These are phyloP conservation scores for Crepidodera aurea DNA, from an alignment of 2,888 invertebrate species.

Conservation along the genomic window DNA sequence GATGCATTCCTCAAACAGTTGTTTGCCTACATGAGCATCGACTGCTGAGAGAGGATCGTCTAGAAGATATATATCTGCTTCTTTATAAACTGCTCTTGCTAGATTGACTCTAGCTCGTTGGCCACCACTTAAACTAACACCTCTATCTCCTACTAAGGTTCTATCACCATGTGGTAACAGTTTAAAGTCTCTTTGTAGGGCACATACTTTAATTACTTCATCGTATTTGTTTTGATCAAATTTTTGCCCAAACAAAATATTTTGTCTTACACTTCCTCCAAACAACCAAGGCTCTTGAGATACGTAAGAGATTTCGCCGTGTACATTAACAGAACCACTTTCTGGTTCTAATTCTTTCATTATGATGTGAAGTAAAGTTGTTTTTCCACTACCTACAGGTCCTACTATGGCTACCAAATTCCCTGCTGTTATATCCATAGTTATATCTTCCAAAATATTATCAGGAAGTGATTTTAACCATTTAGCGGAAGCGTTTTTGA, in stretches of 20 bases:
- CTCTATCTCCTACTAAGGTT: constrained; percentile 79
- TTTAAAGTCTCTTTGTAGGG: constrained; percentile 74
- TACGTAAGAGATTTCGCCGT: constrained; percentile 57
- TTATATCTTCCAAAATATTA: constrained; percentile 35
- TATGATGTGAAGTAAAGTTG: constrained; percentile 63
- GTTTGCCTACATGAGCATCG: constrained; percentile 86
- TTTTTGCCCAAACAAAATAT: constrained; percentile 85
- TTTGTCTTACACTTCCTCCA: constrained; percentile 84
- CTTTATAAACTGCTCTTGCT: constrained; percentile 83
- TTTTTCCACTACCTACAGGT: constrained; percentile 72
- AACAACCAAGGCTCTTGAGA: constrained; percentile 88
- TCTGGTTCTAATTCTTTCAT: constrained; percentile 75
- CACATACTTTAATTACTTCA: constrained; percentile 73
- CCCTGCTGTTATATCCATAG: constrained; percentile 26
- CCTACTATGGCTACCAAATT: constrained; percentile 64
- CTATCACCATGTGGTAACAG: constrained; percentile 80
- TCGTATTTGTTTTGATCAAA: constrained; percentile 73
- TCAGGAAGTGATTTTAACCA: constrained; percentile 36
- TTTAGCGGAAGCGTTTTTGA: constrained; percentile 39
- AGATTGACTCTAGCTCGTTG: constrained; percentile 88
- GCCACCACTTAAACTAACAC: constrained; percentile 77
- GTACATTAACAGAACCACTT: constrained; percentile 62
- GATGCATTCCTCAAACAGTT: constrained; percentile 84
- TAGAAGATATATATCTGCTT: constrained; percentile 83
- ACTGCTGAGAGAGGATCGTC: constrained; percentile 92